Base-by-base conservation (phyloP, 2,888 invertebrate genomes). In the Sinotaia quadrata region DNA sequence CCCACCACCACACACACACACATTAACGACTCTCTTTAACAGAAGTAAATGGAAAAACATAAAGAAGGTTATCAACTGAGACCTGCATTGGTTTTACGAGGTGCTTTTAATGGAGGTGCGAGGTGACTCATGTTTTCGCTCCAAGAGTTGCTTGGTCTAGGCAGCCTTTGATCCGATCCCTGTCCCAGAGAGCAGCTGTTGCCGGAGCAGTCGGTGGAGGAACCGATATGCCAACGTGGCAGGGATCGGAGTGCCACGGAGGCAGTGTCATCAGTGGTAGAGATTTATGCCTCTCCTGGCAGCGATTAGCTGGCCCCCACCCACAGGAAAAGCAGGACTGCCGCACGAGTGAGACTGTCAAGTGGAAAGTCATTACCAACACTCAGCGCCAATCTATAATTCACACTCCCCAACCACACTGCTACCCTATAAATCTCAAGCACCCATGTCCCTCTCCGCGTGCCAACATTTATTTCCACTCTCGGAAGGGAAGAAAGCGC, bases 351-450 rank as follows among this genome's bases (percentile, higher is more conserved):
- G 24, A 52, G 52, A 49, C 15, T 54, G 63, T 24, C 10, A 33
- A 63, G 63, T 63, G 63, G 63, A 63, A 63, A 63, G 63, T 63
- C 63, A 63, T 63, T 63, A 63, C 51, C 37, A 49, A 15, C 52
- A 29, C 52, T 52, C 52, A 63, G 52, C 63, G 18, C 49, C 63
- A 52, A 63, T 63, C 63, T 63, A 63, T 63, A 63, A 63, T 63
- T 63, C 63, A 63, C 63, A 63, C 63, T 52, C 41, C 37, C 41
- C 33, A 29, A 24, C 54, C 54, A 29, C 54, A 54, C 24, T 31
- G 10, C 8, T 18, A 27, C 24, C 58, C 37, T 37, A 37, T 58
- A 58, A 58, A 58, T 58, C 24, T 36, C 37, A 10, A n/a, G 41
- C 34, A n/a, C 5, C 57, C 57, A 34, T 57, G 34, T 8, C n/a